These are phyloP conservation scores for Cataglyphis rosenhaueri DNA, from an alignment of 2,888 invertebrate species.

Conservation along the genomic window DNA sequence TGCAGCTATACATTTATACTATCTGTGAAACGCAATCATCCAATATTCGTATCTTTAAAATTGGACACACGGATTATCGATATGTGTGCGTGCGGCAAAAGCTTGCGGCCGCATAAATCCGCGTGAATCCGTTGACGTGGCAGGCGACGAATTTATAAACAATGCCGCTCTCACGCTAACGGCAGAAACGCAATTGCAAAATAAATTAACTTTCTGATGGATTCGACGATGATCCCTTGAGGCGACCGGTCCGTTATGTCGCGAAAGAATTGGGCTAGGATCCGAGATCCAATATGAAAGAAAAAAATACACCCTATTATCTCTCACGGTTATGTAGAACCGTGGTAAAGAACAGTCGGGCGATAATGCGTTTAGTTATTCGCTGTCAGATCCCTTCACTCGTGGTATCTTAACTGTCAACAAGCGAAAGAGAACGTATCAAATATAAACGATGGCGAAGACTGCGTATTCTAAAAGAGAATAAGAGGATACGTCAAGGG, in stretches of 20 bases:
- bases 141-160: conserved; percentile 23
- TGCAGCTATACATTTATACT: conserved; percentile 71
- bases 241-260: conserved; percentile 54
- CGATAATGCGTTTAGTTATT: conserved; percentile 26
- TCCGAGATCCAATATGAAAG: not conserved
- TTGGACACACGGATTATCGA: not conserved
- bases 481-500: conserved; percentile 33
- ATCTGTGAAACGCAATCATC: conserved; percentile 75
- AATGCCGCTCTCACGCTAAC: conserved; percentile 30
- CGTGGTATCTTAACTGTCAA: not conserved
- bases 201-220: conserved; percentile 56
- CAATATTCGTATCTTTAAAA: conserved; percentile 39
- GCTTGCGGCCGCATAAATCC: conserved; percentile 1
- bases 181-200: conserved; percentile 38
- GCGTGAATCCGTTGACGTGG: conserved; percentile 18
- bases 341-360: conserved; percentile 3
- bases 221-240: conserved; percentile 42
- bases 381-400: conserved; percentile 19
- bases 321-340: not conserved
- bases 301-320: conserved; percentile 4
- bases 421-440: not conserved
- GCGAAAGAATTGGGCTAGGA: conserved; percentile 39
- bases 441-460: conserved; percentile 12
- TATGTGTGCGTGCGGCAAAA: not conserved
- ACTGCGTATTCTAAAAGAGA: conserved; percentile 15